A percentile compares a stretch with the other conserved stretches of the same genome.
phyloP scores from a whole-genome alignment of 37 sponge, comb jelly and placozoan genomes.

The Aplysina aerophoba region DNA sequence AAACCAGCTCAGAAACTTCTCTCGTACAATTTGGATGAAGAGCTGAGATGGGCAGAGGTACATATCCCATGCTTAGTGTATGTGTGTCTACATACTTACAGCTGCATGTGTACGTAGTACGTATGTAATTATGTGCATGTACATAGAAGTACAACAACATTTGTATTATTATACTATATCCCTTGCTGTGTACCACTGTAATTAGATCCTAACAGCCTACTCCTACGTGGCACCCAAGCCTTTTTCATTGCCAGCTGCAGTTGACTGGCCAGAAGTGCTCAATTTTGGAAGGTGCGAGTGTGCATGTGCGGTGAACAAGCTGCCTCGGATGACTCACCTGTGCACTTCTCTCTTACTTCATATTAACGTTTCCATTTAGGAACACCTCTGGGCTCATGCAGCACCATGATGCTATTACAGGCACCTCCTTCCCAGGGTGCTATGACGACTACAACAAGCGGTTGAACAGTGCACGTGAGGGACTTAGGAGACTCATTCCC shows the following conservation, averaged over 20 bases:
- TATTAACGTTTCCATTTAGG: background rate
- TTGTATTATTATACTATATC: no score
- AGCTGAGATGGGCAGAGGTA: slow-evolving; percentile 15
- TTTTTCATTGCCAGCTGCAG: no score
- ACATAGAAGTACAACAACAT: no score
- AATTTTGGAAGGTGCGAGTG: no score
- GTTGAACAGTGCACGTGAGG: slow-evolving; percentile 25
- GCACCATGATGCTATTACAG: slow-evolving; percentile 71
- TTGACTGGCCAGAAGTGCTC: no score
- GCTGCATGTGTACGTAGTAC: background rate
- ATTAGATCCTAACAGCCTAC: no score
- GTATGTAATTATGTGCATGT: background rate
- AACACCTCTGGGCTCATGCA: slow-evolving; percentile 49
- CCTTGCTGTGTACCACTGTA: no score
- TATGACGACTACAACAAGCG: slow-evolving; percentile 58
- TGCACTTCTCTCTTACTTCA: background rate
- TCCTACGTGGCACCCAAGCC: no score
- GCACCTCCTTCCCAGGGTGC: slow-evolving; percentile 51
- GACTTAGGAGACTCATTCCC: background rate
- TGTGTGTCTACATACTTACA: no score
- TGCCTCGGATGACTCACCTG: no score
- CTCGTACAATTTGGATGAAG: slow-evolving; percentile 35
- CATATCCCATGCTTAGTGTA: background rate
- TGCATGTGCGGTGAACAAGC: no score
- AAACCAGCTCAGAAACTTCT: slow-evolving; percentile 61